These are phyloP conservation scores for Sceliomorpha sp. DNA, from an alignment of 2,888 invertebrate species.

Conservation along the genomic window DNA sequence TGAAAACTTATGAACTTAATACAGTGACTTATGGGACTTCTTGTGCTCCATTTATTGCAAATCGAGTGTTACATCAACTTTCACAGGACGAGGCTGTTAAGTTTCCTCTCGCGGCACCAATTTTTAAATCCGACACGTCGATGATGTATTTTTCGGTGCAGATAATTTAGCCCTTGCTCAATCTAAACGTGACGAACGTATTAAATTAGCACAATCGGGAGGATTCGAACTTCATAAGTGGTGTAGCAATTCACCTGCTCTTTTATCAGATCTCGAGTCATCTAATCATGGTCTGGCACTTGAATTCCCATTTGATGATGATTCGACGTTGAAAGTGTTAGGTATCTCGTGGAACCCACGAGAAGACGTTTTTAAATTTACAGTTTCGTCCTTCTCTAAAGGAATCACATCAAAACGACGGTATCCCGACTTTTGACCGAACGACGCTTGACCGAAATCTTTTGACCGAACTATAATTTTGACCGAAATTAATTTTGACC, in stretches of 20 bases:
- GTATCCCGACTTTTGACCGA: too few species aligned
- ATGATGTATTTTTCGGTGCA: conserved; percentile 25
- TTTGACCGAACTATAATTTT: too few species aligned
- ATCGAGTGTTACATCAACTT: conserved; percentile 16
- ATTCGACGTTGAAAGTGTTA: conserved; percentile 5
- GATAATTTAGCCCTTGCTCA: background rate
- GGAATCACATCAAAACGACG: too few species aligned
- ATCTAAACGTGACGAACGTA: conserved; percentile 16
- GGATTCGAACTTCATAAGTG: conserved; percentile 20
- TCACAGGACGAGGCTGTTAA: conserved; percentile 4
- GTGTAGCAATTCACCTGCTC: conserved; percentile 17
- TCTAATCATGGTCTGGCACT: conserved; percentile 14
- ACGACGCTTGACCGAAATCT: too few species aligned
- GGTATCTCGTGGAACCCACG: too few species aligned
- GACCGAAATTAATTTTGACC: too few species aligned
- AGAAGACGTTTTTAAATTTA: background rate
- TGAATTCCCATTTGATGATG: conserved; percentile 15
- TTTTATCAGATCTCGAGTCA: conserved; percentile 4
- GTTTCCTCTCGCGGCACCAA: conserved; percentile 9
- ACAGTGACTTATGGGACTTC: too few species aligned
- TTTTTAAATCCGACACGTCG: conserved; percentile 18
- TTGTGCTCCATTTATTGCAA: conserved; percentile 8
- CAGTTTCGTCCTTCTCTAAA: too few species aligned
- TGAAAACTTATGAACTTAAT: too few species aligned
- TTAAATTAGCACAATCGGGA: conserved; percentile 5